Evolutionary conservation across 1,140 invertebrate species (phyloP).

Genomic region (Periplaneta americana): DNA sequence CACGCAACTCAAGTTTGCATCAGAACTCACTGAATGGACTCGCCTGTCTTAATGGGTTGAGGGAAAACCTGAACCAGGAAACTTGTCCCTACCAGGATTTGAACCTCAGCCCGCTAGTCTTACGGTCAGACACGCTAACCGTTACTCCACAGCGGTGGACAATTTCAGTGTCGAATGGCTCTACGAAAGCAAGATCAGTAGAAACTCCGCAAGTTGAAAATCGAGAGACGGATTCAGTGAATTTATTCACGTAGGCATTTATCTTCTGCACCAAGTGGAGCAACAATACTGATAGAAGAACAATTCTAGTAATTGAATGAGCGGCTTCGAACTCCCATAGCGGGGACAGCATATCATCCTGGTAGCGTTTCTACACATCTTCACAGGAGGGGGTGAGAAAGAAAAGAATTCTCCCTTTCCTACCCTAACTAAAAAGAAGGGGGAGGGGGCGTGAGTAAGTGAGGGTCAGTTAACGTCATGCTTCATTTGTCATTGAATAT

Average conservation of each 20-base stretch:
- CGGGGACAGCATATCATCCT: neutral
- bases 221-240: neutral
- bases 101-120: too few relatives aligned
- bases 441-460: neutral
- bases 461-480: conserved; percentile 17
- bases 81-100: too few relatives aligned
- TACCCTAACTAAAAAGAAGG: neutral
- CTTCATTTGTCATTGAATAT: conserved; percentile 14
- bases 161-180: too few relatives aligned
- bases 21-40: too few relatives aligned
- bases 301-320: neutral
- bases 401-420: neutral
- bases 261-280: neutral
- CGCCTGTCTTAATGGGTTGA: too few relatives aligned
- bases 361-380: neutral
- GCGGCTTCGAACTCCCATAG: neutral
- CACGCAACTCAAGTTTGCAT: too few relatives aligned
- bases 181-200: too few relatives aligned
- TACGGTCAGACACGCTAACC: too few relatives aligned
- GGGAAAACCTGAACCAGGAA: too few relatives aligned
- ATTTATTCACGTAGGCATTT: neutral
- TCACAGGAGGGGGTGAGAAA: neutral
- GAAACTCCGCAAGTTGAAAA: too few relatives aligned
- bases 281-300: neutral
- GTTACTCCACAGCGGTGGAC: too few relatives aligned